Conservation (phyloP, 2,797 vertebrate genomes). For the Sebastes matsubarae region DNA sequence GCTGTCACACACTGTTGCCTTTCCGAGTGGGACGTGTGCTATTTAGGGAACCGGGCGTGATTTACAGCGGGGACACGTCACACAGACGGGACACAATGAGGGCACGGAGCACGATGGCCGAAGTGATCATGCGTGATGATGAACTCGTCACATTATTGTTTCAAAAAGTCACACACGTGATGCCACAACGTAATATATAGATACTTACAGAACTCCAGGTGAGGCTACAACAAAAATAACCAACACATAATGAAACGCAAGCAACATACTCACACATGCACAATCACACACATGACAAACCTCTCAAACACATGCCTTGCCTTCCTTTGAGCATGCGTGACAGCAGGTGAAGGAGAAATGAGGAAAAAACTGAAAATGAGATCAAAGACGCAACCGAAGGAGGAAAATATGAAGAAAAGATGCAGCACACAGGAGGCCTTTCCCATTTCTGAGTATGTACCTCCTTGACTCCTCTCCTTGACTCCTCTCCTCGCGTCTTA, state of each 20-base stretch:
- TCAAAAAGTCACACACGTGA: neutral
- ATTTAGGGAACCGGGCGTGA: constrained; percentile 42
- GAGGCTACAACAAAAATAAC: constrained; percentile 26
- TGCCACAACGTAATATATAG: constrained; percentile 6
- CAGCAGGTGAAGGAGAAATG: neutral
- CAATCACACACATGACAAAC: neutral
- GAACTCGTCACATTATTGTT: neutral
- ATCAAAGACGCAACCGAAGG: constrained; percentile 2
- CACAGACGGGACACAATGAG: constrained; percentile 39
- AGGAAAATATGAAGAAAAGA: neutral
- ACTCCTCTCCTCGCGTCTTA: too few species aligned
- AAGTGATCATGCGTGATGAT: constrained; percentile 11
- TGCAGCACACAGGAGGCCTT: neutral
- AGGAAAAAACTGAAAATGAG: neutral
- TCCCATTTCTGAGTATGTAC: too few species aligned
- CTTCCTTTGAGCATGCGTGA: neutral
- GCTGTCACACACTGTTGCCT: constrained; percentile 58
- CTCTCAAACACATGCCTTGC: constrained; percentile 10
- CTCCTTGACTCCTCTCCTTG: too few species aligned
- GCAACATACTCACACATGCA: constrained; percentile 3
- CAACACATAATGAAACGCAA: constrained; percentile 19
- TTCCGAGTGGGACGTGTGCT: constrained; percentile 36
- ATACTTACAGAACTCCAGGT: constrained; percentile 55
- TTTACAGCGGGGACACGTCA: constrained; percentile 19
- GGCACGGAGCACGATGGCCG: constrained; percentile 21